Evolutionary conservation across 2,113 vertebrate genomes (phyloP).

Genomic region (Hippotragus niger): DNA sequence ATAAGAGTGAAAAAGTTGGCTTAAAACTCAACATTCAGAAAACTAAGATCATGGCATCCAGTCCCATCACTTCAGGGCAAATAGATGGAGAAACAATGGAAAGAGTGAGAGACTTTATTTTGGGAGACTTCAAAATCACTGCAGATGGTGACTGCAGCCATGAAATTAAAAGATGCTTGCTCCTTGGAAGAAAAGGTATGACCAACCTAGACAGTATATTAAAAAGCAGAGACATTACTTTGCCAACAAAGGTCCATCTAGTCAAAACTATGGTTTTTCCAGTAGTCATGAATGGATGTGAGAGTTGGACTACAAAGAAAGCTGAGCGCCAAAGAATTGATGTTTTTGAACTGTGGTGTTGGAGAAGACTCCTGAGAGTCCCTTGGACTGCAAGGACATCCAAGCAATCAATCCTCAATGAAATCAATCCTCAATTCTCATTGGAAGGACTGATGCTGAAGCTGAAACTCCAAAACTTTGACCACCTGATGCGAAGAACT

Average conservation of each 20-base stretch:
- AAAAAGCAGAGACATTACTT: background rate
- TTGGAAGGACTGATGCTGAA: background rate
- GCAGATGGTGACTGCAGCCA: no score
- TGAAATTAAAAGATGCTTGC: background rate
- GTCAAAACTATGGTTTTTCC: background rate
- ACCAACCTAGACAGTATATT: background rate
- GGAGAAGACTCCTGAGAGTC: background rate
- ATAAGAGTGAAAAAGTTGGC: background rate
- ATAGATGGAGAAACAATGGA: background rate
- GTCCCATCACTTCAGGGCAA: background rate
- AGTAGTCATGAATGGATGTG: background rate
- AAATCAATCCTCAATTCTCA: background rate
- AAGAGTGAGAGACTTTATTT: background rate
- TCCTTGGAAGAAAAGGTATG: background rate
- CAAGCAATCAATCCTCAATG: background rate
- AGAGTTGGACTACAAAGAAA: background rate
- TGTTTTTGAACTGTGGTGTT: background rate
- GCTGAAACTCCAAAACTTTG: background rate
- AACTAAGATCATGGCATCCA: background rate
- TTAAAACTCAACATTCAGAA: background rate
- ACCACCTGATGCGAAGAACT: background rate
- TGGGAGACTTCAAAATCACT: background rate
- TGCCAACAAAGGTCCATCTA: background rate
- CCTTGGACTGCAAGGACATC: background rate
- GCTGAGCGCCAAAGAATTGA: accelerated